Evolutionary conservation across 1,140 invertebrate genomes (phyloP), one percentile per base, ranked within the genome.

Genomic region (Papilio helenus): DNA sequence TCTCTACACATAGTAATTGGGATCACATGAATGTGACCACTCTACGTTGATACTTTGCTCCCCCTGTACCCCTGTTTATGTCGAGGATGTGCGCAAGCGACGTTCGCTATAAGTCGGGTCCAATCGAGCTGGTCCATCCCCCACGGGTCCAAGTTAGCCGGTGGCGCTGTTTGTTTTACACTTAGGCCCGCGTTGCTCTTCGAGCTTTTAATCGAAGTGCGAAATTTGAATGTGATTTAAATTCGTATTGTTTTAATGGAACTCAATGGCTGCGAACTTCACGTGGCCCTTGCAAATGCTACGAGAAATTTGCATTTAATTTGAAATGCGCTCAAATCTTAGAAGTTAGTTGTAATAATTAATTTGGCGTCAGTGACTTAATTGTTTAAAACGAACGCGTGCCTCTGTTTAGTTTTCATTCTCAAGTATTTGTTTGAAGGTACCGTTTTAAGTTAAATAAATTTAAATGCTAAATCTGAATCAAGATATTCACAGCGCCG

Each of bases 201-300:
- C 81, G 83, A 85, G 91, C 90, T 93, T 93, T 92, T 92, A 92
- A 93, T 92, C 90, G 91, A 92, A 92, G 90, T 92, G 89, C 90
- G 86, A 89, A 92, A 93, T 93, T 93, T 92, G 89, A 93, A 91
- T 92, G 84, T 90, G 87, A 93, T 92, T 93, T 92, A 93, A 92
- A 93, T 92, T 89, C 88, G 89, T 90, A 93, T 93, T 93, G 91
- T 93, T 91, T 86, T 89, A 90, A 90, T 88, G 89, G 89, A 86
- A 82, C 84, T 85, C 85, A 91, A 91, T 88, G 82, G 85, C 84
- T 87, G 87, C 84, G 61, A 20, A 55, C 39, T 55, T 87, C 83
- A 84, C 82, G 86, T 79, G 81, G 83, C 85, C 86, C 83, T 80
- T 83, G 83, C 83, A 83, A 88, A 82, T 87, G 82, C 83, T 81